A percentile compares a stretch with the other conserved stretches of the same genome.
These are phyloP conservation scores for Stegastes partitus DNA, from an alignment of 2,113 vertebrate species.

Conservation along the genomic window DNA sequence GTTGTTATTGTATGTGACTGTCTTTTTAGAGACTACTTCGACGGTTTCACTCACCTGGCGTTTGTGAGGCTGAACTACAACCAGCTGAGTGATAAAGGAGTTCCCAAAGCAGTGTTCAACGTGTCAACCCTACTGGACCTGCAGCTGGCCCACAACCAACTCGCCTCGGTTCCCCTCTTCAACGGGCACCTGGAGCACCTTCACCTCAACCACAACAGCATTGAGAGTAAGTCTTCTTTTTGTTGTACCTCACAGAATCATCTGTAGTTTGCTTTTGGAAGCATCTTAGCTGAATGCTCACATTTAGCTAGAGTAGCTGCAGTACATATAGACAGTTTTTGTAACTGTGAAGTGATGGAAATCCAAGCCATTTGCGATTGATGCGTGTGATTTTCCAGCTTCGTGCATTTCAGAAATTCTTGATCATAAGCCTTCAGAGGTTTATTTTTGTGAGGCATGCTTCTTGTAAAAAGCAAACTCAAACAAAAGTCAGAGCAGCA, in stretches of 20 bases:
- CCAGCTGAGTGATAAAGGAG: slow-evolving; percentile 91
- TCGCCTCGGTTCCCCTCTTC: slow-evolving; percentile 90
- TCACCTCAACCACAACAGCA: slow-evolving; percentile 96
- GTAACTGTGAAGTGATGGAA: too few relatives aligned
- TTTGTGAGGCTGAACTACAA: slow-evolving; percentile 97
- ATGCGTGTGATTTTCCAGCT: too few relatives aligned
- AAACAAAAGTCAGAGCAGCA: neutral
- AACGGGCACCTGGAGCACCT: slow-evolving; percentile 92
- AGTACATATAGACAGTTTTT: too few relatives aligned
- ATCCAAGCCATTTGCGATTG: too few relatives aligned
- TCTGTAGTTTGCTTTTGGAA: neutral
- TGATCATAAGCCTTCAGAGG: neutral
- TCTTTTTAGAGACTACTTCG: slow-evolving; percentile 88
- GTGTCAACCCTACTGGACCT: slow-evolving; percentile 93
- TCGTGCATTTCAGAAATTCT: neutral
- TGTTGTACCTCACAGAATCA: neutral
- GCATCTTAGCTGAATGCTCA: too few relatives aligned
- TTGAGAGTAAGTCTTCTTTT: slow-evolving; percentile 87
- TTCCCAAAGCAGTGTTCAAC: slow-evolving; percentile 94
- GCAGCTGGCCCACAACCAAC: slow-evolving; percentile 95
- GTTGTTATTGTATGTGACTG: neutral
- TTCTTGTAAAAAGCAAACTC: neutral
- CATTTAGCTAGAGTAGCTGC: too few relatives aligned
- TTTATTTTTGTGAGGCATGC: neutral
- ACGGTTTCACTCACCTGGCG: slow-evolving; percentile 89